Base-by-base conservation (phyloP, 2,797 vertebrate genomes). In the Sphaeramia orbicularis region DNA sequence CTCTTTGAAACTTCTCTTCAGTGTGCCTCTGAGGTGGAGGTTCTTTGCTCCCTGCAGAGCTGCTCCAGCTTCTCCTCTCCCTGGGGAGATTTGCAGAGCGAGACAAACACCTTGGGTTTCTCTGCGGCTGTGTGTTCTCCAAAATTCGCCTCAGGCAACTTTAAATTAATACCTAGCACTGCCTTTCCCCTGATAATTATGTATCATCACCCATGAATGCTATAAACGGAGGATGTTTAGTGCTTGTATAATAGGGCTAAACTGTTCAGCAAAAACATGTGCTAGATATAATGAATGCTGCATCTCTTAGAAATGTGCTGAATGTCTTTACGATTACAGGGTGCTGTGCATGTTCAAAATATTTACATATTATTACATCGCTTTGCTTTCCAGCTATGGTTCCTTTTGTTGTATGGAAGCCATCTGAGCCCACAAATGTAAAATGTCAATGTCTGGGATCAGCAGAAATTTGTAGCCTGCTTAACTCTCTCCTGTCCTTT, bases 101-200 rank as follows among this genome's bases (percentile, higher is more conserved):
- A 93, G 88, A 92, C 89, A 91, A 92, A 92, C 88, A 92, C 90
- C 89, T 89, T 80, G 77, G 85, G 74, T 86, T 92, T 89, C 90
- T 91, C 85, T 36, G 80, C 78, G 83, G 81, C 82, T 90, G 88
- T 89, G 86, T 92, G 89, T 87, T 91, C 85, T 86, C 81, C 78
- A 85, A 80, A 92, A 90, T 78, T 77, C 53, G 80, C 80, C 82
- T 71, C 54, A 43, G 89, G 89, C 86, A 87, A 87, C 66, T 85
- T 78, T 75, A 88, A 91, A 90, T 89, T 81, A 89, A 93, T 87
- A 85, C 86, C 80, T 83, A 55, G 82, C 74, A 45, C 71, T 76
- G 73, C 76, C 64, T 86, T 60, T 71, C 84, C 82, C 84, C 66
- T 85, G 81, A 85, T 83, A 89, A 89, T 90, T 89, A 81, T 62